Percentiles rank a stretch among this genome's conserved stretches.
Evolutionary conservation across 2,888 invertebrate species (phyloP).

Genomic region (Mesorhabditis spiculigera): DNA sequence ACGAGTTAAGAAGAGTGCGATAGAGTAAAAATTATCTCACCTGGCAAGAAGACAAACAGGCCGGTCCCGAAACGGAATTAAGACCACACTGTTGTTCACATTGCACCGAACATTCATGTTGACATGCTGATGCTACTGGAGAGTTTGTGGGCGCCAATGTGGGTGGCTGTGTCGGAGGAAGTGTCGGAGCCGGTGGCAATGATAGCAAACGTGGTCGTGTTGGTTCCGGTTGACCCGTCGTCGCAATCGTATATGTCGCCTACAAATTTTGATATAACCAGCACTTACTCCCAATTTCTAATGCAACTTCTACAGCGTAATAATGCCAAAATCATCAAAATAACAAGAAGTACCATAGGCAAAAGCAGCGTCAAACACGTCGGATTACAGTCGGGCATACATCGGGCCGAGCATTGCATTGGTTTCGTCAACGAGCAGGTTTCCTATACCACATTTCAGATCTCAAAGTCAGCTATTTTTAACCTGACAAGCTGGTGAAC

Average conservation of each 20-base stretch:
- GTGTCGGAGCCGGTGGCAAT: background rate
- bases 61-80: background rate
- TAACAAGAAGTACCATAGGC: background rate
- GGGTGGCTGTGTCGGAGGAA: background rate
- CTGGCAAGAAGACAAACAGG: conserved; percentile 1
- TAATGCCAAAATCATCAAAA: background rate
- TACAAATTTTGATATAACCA: too few relatives aligned
- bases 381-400: conserved; percentile 5
- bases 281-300: too few relatives aligned
- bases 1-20: too few relatives aligned
- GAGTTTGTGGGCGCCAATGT: background rate
- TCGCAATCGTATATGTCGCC: too few relatives aligned
- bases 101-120: conserved; percentile 1
- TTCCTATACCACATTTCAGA: background rate
- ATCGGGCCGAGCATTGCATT: background rate
- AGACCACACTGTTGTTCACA: background rate
- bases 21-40: background rate
- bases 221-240: too few relatives aligned
- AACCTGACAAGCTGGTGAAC: conserved; percentile 2
- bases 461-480: background rate
- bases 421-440: background rate
- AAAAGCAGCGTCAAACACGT: background rate
- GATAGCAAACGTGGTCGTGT: background rate
- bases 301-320: too few relatives aligned
- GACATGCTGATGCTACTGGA: background rate